Percentiles rank a stretch among this genome's conserved stretches.
These are phyloP conservation scores for Rhagonycha fulva DNA, from an alignment of 2,888 invertebrate genomes.

Conservation along the genomic window DNA sequence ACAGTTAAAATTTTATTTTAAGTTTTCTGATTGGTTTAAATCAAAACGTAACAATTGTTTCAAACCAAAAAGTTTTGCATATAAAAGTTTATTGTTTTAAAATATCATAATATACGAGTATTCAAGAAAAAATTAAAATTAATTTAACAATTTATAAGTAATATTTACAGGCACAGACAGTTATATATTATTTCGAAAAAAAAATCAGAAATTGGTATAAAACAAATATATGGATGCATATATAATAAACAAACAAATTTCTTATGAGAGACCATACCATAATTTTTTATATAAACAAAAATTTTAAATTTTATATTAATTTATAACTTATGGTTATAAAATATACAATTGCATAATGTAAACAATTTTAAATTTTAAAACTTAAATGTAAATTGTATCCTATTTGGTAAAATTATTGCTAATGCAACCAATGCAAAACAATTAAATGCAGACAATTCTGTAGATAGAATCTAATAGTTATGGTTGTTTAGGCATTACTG, in stretches of 20 bases:
- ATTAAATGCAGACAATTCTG: not conserved
- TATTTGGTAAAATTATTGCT: not conserved
- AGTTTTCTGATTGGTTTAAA: too few species aligned
- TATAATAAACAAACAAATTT: not conserved
- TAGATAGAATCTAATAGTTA: not conserved
- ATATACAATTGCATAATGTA: not conserved
- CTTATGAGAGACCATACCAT: not conserved
- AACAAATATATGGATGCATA: not conserved
- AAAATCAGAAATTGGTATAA: not conserved
- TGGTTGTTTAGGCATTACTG: not conserved
- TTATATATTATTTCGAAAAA: not conserved
- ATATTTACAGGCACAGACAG: not conserved
- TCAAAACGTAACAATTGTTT: too few species aligned
- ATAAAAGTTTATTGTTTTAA: not conserved
- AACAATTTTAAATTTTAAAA: not conserved
- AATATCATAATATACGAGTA: not conserved
- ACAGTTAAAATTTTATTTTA: too few species aligned
- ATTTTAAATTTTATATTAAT: not conserved
- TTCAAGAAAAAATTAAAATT: not conserved
- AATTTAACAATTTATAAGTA: not conserved
- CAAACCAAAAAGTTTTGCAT: not conserved
- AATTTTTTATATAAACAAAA: not conserved
- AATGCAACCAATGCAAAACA: not conserved
- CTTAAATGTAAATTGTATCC: not conserved
- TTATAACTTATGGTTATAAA: not conserved